Percentiles rank a stretch among this genome's conserved stretches.
Conservation (phyloP, 2,113 vertebrate genomes). For the Indri indri region DNA sequence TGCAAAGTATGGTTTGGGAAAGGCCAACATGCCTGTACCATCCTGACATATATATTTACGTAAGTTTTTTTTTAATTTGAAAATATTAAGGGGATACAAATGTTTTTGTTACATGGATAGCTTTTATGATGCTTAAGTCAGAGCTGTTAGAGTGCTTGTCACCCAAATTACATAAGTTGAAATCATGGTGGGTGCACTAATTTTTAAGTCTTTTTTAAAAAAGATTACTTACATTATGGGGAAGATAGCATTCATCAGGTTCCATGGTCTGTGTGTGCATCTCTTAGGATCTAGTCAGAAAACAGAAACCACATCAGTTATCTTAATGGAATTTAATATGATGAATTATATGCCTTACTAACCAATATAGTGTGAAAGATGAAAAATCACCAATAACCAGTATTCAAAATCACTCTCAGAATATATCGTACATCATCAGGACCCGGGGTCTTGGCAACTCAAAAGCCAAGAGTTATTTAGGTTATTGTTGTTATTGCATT, state of each 20-base stretch:
- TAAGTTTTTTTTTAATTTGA: not conserved
- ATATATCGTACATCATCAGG: not conserved
- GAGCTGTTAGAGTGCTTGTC: no score
- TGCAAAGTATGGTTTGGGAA: not conserved
- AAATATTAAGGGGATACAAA: no score
- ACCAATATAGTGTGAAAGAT: not conserved
- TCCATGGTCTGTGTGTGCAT: not conserved
- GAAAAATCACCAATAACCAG: not conserved
- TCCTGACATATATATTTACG: not conserved
- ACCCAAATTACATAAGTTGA: not conserved
- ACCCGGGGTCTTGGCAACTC: not conserved
- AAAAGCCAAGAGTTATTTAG: not conserved
- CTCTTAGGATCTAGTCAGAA: not conserved
- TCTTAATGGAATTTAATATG: not conserved
- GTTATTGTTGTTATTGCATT: not conserved
- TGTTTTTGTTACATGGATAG: no score
- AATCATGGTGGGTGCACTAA: not conserved
- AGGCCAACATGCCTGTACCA: not conserved
- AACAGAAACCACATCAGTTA: not conserved
- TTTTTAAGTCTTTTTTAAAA: not conserved
- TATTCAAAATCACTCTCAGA: not conserved
- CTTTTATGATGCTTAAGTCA: no score
- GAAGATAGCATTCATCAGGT: not conserved
- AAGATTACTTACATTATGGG: not conserved
- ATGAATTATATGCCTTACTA: not conserved